Evolutionary conservation across 1,140 invertebrate species (phyloP).

Genomic region (Gyrodactylus salaris): DNA sequence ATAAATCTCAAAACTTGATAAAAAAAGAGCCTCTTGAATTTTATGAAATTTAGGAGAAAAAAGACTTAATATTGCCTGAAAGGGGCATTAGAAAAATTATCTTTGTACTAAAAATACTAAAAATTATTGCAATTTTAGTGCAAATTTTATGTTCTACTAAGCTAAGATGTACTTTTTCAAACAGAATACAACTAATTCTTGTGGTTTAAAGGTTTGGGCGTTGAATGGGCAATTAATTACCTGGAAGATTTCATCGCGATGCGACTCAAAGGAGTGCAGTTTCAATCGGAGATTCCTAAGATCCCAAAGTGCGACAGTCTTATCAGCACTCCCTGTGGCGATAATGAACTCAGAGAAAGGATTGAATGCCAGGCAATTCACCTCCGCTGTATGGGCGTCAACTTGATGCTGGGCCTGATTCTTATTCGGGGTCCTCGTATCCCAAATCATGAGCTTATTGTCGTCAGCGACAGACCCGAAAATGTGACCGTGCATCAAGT

Average conservation of each 20-base stretch:
- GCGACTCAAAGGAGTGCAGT: constrained; percentile 7
- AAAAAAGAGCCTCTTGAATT: too few species aligned
- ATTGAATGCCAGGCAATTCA: constrained; percentile 8
- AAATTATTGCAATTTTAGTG: too few species aligned
- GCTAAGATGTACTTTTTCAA: constrained; percentile 5
- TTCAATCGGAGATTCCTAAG: constrained; percentile 9
- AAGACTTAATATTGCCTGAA: too few species aligned
- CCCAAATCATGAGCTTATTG: constrained; percentile 8
- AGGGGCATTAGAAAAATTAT: too few species aligned
- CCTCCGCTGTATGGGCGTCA: constrained; percentile 8
- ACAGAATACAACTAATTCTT: constrained; percentile 3
- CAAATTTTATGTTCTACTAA: too few species aligned
- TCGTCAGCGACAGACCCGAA: constrained; percentile 9
- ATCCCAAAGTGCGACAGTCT: constrained; percentile 9
- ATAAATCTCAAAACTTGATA: too few species aligned
- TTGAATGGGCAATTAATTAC: too few species aligned
- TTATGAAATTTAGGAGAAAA: too few species aligned
- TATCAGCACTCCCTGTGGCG: constrained; percentile 8
- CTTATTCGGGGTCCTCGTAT: constrained; percentile 1
- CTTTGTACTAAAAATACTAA: too few species aligned
- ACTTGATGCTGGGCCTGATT: constrained; percentile 5
- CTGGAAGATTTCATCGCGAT: constrained; percentile 45
- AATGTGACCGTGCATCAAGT: constrained; percentile 5
- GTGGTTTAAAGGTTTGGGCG: too few species aligned
- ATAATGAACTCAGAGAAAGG: constrained; percentile 8